Base-by-base conservation (phyloP, 2,888 invertebrate genomes). In the Congeria kusceri region DNA sequence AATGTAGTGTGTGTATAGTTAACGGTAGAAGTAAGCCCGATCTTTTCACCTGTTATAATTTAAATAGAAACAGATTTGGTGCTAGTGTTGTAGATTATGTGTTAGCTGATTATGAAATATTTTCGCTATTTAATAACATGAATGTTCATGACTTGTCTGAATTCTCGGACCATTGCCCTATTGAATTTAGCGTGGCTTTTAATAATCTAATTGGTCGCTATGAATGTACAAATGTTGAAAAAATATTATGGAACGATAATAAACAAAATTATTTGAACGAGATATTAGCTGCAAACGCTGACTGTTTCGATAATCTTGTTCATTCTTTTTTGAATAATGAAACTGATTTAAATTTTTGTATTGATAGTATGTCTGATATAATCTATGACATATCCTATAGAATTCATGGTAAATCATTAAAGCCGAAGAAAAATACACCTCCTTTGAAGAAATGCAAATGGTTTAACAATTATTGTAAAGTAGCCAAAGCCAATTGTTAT, bases 1-100 rank as follows among this genome's bases (percentile, higher is more conserved):
- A 63, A 63, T 44, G 46, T 44, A 46, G 46, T 23, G 18, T 63
- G 5, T 63, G 62, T 63, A 63, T 63, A 39, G 20, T 63, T 20
- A 63, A 63, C 44, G 62, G 62, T 23, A 32, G 64, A 28, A 49
- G 15, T 3, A 47, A 64, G 46, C 47, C 46, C 4, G 64, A 47
- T 27, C 28, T 15, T 25, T 64, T 25, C 27, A 25, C 64, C 9
- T 64, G 18, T 23, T 27, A 64, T 25, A 47, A 25, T 23, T 18
- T 28, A 9, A 27, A 29, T n/a, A 47, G 28, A 64, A 64, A 46
- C 28, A 47, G 25, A 64, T 18, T 47, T n/a, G 64, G 25, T 47
- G 23, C 27, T 4, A 61, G 64, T 18, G 25, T 49, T 20, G 49
- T 64, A 28, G 64, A 49, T 9, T 49, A 64, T 64, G 47, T 64